Base-by-base conservation (phyloP, 2,113 vertebrate genomes). In the Cisticola juncidis region DNA sequence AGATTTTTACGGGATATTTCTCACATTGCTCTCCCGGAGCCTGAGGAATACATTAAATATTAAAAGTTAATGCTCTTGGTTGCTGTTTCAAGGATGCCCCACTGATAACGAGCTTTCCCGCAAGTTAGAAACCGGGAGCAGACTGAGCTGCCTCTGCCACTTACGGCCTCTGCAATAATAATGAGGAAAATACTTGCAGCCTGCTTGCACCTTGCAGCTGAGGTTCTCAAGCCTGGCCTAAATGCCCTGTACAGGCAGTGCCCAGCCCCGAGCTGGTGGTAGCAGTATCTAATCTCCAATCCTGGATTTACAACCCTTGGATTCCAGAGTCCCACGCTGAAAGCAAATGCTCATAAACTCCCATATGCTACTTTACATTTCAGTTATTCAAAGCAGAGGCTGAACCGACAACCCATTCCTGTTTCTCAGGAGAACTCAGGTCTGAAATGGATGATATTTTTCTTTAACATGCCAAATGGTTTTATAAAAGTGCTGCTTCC, bases 1-100 rank as follows among this genome's bases (percentile, higher is more conserved):
- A 97, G 98, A 96, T 97, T 97, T 97, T 97, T 97, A 97, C 97
- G 97, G 97, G 97, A 89, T 95, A 94, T 96, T 98, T 98, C 97
- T 98, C 97, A 96, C 96, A 82, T 97, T 94, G 95, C 94, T 97
- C 95, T 97, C 97, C 53, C 40, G 85, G 97, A 97, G 97, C 96
- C 95, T 96, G 89, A 88, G 73, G 96, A 97, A 96, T 95, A 85
- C 97, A 97, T 98, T 97, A 98, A 98, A 97, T 97, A 98, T 98
- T 97, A 95, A 98, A 96, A 97, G 92, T 96, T 68, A 97, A 94
- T 94, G 91, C 95, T 97, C 91, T 96, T 81, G 95, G 78, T 96
- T 94, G 90, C 96, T 94, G 94, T 92, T 97, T 97, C 96, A 97
- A 97, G 97, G 97, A 92, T 95, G 87, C 92, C 95, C 92, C 50